These are phyloP conservation scores for Flexamia atlantica DNA, from an alignment of 2,888 invertebrate genomes.

Conservation along the genomic window DNA sequence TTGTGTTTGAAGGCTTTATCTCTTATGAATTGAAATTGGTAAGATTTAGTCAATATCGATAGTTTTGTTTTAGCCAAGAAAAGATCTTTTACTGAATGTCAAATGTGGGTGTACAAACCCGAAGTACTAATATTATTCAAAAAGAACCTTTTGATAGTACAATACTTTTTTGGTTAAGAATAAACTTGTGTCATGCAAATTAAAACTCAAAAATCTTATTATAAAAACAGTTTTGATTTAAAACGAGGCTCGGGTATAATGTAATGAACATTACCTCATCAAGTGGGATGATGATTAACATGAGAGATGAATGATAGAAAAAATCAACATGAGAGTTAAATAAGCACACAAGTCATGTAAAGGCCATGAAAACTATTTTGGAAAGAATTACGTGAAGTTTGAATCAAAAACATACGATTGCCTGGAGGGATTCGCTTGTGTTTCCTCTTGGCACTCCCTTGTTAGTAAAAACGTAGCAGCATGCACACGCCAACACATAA, in stretches of 20 bases:
- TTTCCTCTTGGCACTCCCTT: conserved; percentile 62
- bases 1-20: too few relatives aligned
- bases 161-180: too few relatives aligned
- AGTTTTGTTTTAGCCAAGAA: too few relatives aligned
- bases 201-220: too few relatives aligned
- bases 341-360: not conserved
- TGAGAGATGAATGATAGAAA: not conserved
- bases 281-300: not conserved
- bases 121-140: too few relatives aligned
- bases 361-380: not conserved
- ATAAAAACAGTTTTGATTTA: not conserved
- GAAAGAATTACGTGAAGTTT: conserved; percentile 27
- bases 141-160: too few relatives aligned
- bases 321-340: not conserved
- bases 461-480: conserved; percentile 58
- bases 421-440: conserved; percentile 61
- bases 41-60: too few relatives aligned
- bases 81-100: too few relatives aligned
- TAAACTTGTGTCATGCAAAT: too few relatives aligned
- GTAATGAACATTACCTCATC: not conserved
- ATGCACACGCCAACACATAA: conserved; percentile 59
- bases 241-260: not conserved
- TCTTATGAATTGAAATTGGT: too few relatives aligned
- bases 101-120: too few relatives aligned
- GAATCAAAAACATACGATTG: conserved; percentile 58